Evolutionary conservation across 2,888 invertebrate species (phyloP), one percentile per base, ranked within the genome.

Genomic region (Platynereis dumerilii): DNA sequence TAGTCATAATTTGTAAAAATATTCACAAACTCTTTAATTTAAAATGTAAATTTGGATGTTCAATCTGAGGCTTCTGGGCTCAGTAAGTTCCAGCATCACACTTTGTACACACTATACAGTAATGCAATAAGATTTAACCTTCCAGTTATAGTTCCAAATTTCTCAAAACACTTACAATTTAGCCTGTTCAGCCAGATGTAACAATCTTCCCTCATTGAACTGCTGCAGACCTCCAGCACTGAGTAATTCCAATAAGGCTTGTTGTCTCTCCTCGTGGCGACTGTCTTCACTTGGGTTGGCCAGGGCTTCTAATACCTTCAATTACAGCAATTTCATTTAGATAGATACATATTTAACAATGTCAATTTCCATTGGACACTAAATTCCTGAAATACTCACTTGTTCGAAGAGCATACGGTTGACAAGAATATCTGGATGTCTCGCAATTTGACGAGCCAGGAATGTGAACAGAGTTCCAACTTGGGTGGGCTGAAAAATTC

Each of bases 221-320:
- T 88, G 86, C 28, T 85, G 82, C 27, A 91, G 83, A 57, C 89
- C 83, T 0, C 83, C 82, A 87, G 72, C 89, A 87, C 66, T 88
- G 15, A 92, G 83, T 34, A 92, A 83, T 77, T 91, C 91, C 58
- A 91, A 83, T 84, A 91, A 87, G 1, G 91, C 90, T 76, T 90
- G 90, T 78, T 92, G 91, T 44, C 91, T 85, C 80, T 92, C 91
- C 66, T 88, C 88, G 70, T 85, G 84, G 26, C 84, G 77, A 48
- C 81, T 79, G 48, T 81, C 83, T 64, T 83, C 83, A 42, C 79
- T 83, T 0, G 83, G 80, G 64, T 82, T 80, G 12, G 86, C 85
- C 61, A 87, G 77, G 66, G 84, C 85, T 78, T 87, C 87, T 2
- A 87, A 77, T 65, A 90, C 86, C 83, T 85, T 69, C n/a, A 57